Evolutionary conservation across 2,797 vertebrate species (phyloP).

Genomic region (Taeniopygia guttata): DNA sequence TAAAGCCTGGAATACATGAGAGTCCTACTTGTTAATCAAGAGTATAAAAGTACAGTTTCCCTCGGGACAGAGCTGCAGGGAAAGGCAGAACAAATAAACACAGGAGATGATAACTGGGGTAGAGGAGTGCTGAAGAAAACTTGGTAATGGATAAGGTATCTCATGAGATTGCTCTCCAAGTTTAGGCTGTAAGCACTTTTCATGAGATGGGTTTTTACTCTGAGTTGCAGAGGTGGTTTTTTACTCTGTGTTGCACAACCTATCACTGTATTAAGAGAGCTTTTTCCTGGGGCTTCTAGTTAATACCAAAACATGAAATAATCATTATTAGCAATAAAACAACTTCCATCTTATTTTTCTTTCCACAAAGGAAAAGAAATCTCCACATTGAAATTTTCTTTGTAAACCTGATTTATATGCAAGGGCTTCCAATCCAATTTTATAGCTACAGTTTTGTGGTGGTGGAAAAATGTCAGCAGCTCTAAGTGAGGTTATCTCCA

Average conservation of each 20-base stretch:
- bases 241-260: background rate
- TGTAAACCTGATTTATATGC: background rate
- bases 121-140: background rate
- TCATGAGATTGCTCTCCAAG: background rate
- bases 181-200: background rate
- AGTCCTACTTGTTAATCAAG: background rate
- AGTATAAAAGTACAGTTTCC: background rate
- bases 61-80: slow-evolving; percentile 24
- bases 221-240: background rate
- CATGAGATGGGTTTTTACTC: background rate
- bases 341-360: background rate
- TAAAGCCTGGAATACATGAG: background rate
- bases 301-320: background rate
- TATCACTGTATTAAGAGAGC: background rate
- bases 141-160: background rate
- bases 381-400: background rate
- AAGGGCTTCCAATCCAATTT: background rate
- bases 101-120: background rate
- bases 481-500: background rate
- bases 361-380: background rate
- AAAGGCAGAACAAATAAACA: slow-evolving; percentile 20
- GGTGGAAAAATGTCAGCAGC: background rate
- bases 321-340: background rate
- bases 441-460: background rate
- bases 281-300: background rate